Evolutionary conservation across 2,888 invertebrate genomes (phyloP).

Genomic region (Drosophila kanekoi): DNA sequence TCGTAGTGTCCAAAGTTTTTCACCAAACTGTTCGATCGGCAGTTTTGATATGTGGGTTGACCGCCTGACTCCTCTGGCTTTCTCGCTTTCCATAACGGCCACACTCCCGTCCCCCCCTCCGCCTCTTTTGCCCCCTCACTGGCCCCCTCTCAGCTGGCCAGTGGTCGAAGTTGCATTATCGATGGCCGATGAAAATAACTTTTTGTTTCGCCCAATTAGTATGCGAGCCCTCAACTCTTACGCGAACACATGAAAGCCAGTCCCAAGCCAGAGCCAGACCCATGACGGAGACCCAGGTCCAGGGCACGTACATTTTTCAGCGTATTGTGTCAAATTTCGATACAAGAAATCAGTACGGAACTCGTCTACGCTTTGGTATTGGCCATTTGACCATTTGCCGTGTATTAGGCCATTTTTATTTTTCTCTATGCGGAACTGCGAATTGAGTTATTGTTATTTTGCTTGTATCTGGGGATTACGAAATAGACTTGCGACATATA

Average conservation of each 20-base stretch:
- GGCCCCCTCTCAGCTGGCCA: not conserved
- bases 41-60: slow-evolving; percentile 71
- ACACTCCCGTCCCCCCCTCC: slow-evolving; percentile 6
- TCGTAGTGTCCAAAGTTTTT: slow-evolving; percentile 71
- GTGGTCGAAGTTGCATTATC: slow-evolving; percentile 62
- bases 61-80: slow-evolving; percentile 50
- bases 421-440: slow-evolving; percentile 59
- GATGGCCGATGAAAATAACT: slow-evolving; percentile 72
- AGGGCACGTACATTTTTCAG: slow-evolving; percentile 73
- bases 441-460: slow-evolving; percentile 44
- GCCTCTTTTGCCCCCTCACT: no score
- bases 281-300: slow-evolving; percentile 29
- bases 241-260: slow-evolving; percentile 72
- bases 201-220: slow-evolving; percentile 67
- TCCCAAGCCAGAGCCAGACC: slow-evolving; percentile 26
- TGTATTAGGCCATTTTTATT: slow-evolving; percentile 52
- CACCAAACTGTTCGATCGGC: slow-evolving; percentile 60
- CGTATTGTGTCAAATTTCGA: slow-evolving; percentile 81
- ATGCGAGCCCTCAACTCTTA: slow-evolving; percentile 72
- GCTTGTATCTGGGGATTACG: slow-evolving; percentile 57
- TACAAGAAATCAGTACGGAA: slow-evolving; percentile 81
- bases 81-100: slow-evolving; percentile 76
- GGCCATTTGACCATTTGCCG: slow-evolving; percentile 23
- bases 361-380: slow-evolving; percentile 68
- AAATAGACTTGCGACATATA: slow-evolving; percentile 49